These are phyloP conservation scores for Parapristionchus giblindavisi DNA, from an alignment of 2,888 invertebrate species.

Conservation along the genomic window DNA sequence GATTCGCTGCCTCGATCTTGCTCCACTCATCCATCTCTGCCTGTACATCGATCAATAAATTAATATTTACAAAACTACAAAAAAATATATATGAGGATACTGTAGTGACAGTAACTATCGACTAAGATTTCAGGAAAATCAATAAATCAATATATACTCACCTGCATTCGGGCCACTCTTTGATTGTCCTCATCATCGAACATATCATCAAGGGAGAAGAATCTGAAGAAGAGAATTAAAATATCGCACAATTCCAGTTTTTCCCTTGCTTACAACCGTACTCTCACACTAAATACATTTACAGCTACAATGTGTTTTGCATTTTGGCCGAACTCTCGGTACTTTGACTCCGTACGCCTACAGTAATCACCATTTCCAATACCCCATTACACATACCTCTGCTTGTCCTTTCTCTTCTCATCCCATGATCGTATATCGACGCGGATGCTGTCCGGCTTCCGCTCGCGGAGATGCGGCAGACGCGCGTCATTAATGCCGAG, in stretches of 20 bases:
- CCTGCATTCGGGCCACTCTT: constrained; percentile 10
- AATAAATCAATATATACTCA: not conserved
- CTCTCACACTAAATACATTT: not conserved
- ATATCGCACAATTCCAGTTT: no score
- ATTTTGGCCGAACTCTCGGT: no score
- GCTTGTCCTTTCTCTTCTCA: constrained; percentile 16
- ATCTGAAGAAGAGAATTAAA: not conserved
- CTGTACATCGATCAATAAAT: not conserved
- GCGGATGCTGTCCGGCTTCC: constrained; percentile 6
- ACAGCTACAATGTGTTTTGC: not conserved
- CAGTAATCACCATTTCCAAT: not conserved
- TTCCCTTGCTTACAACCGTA: no score
- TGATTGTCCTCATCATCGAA: constrained; percentile 23
- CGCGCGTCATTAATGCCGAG: not conserved
- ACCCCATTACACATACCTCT: not conserved
- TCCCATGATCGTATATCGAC: constrained; percentile 12
- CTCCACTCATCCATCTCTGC: not conserved
- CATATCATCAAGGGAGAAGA: constrained; percentile 27
- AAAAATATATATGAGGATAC: not conserved
- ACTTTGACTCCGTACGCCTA: no score
- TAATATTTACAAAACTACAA: not conserved
- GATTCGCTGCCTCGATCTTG: not conserved
- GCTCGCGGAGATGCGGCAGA: not conserved
- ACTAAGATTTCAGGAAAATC: not conserved
- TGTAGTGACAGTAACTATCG: not conserved